Base-by-base conservation (phyloP, 2,888 invertebrate genomes). In the Harpagoxenus sublaevis region DNA sequence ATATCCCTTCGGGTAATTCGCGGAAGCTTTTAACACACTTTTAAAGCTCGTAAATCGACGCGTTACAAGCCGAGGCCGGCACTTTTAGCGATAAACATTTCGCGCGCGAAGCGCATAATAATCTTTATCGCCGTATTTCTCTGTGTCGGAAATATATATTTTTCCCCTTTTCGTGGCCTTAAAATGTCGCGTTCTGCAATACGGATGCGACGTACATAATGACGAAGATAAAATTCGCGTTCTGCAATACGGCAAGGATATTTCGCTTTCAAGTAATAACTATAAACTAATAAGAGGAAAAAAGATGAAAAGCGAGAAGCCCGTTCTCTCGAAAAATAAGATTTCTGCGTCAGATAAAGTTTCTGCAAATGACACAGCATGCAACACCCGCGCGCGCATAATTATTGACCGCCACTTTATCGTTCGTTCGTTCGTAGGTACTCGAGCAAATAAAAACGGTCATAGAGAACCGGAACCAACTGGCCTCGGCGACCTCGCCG, bases 361-460 rank as follows among this genome's bases (percentile, higher is more conserved):
- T 75, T 78, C 48, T 57, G 62, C 66, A 82, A 71, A 75, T 82
- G 81, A 85, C 82, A 84, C 81, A 79, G 73, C 87, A 10, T 83
- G 73, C 84, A 53, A n/a, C 63, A 78, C 15, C 23, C 23, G 23
- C 28, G 70, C 70, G 63, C 68, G 75, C 83, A 62, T 87, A 85
- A 88, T 85, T 84, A 83, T 42, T 70, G 82, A 86, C 57, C 63
- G 68, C 39, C 73, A 83, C 57, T 65, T 55, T 66, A 74, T 77
- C 77, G 42, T 88, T 86, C 77, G 42, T 88, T 86, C 77, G 85
- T 89, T 91, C 84, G 83, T 89, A 95, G 95, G 94, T 94, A 89
- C 92, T 95, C 89, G 94, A 95, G 90, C 95, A 94, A 92, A 95
- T 95, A 91, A 94, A 95, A 90, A 94, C 94, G 79, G 94, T 93